phyloP scores from a whole-genome alignment of 1,140 invertebrate genomes.

The Trichonephila clavata region DNA sequence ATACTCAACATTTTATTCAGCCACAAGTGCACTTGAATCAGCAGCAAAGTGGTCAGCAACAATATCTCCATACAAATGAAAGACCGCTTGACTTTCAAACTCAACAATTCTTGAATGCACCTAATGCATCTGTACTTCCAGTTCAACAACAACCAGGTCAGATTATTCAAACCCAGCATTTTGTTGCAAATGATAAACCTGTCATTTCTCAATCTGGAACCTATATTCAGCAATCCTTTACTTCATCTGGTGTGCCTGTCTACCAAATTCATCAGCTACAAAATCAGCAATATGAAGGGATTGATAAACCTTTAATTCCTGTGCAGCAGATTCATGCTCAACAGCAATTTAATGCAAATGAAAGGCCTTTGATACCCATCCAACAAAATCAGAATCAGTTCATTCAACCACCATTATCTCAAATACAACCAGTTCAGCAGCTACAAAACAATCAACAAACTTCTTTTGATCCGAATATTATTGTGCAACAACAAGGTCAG shows the following conservation, averaged over 20 bases:
- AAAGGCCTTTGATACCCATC: not conserved
- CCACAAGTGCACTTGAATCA: not conserved
- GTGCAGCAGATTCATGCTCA: not conserved
- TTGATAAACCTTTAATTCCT: not conserved
- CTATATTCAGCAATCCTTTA: not conserved
- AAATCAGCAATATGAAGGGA: not conserved
- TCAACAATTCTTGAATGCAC: not conserved
- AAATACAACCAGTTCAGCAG: conserved; percentile 12
- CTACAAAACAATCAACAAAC: conserved; percentile 36
- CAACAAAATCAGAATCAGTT: not conserved
- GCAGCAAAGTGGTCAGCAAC: conserved; percentile 16
- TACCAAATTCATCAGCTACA: conserved; percentile 43
- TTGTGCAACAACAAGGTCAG: not conserved
- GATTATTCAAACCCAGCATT: not conserved
- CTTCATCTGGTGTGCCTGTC: not conserved
- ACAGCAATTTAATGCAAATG: conserved; percentile 15
- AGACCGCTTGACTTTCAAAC: not conserved
- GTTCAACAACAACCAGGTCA: not conserved
- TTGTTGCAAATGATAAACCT: not conserved
- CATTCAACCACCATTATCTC: not conserved
- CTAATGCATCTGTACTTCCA: not conserved
- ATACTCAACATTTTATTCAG: not conserved
- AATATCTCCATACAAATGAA: not conserved
- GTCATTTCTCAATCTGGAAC: not conserved
- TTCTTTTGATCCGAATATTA: not conserved